Evolutionary conservation across 23 tunicate genomes (phyloP), one percentile per base, ranked within the genome.

Genomic region (Clavelina lepadiformis): DNA sequence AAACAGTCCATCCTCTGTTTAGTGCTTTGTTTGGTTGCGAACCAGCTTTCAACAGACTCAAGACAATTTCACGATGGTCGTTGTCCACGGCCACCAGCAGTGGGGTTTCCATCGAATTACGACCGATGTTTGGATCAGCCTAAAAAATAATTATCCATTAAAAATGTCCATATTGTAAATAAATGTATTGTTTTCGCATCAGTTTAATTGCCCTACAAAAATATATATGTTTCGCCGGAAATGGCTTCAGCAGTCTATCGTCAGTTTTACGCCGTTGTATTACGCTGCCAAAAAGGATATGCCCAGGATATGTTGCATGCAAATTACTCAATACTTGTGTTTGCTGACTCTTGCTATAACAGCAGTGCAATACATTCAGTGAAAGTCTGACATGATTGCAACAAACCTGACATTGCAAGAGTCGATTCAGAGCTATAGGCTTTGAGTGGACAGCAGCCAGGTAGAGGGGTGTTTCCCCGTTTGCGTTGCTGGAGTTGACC

Each of bases 1-100:
- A 22, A 3, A 71, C 85, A 5, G 97, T 89, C 97, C 97, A 89
- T 4, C 91, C 91, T 58, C 97, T 58, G 62, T 75, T 76, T 33
- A 77, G 38, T 21, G 80, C 38, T 46, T 61, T 51, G 71, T 89
- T 89, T 41, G 71, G 70, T 38, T 81, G 37, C 0, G 97, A 89
- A 22, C 97, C 97, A 11, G 52, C 74, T 56, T 75, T 75, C 19
- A 89, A 5, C 13, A 89, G 69, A 44, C 51, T 27, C 21, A 65
- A 32, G 41, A 52, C 75, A 57, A 89, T 64, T 23, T 68, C 78
- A 2, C 62, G 47, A 58, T 63, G 47, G 52, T 89, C 83, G 46
- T 65, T 76, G 47, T 76, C 83, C 31, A 89, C 79, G 3, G 97
- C 97, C 18, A 83, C 83, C 25, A 65, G 57, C 46, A 89, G 65